These are phyloP conservation scores for Eciton burchellii DNA, from an alignment of 1,140 invertebrate species.

Conservation along the genomic window DNA sequence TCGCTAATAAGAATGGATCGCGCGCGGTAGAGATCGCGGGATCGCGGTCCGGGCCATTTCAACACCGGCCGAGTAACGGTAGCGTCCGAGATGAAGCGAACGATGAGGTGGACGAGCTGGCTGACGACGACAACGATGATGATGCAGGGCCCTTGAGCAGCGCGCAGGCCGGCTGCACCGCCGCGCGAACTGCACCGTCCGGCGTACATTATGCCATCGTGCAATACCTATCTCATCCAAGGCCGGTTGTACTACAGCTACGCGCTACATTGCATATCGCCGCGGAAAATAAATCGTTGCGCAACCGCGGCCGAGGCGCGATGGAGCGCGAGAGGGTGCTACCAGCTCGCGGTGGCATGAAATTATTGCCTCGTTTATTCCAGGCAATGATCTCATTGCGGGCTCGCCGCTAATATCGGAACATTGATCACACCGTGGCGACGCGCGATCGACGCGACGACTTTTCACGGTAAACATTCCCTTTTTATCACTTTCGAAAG, in stretches of 20 bases:
- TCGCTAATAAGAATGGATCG: slow-evolving; percentile 22
- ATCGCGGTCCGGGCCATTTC: slow-evolving; percentile 18
- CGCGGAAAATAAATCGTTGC: slow-evolving; percentile 84
- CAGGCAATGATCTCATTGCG: slow-evolving; percentile 85
- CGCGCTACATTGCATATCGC: slow-evolving; percentile 76
- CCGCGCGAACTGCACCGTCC: slow-evolving; percentile 45
- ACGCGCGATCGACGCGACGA: slow-evolving; percentile 39
- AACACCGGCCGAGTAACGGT: slow-evolving; percentile 66
- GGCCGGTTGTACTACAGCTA: slow-evolving; percentile 83
- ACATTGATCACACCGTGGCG: slow-evolving; percentile 59
- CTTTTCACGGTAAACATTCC: slow-evolving; percentile 28
- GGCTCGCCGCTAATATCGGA: slow-evolving; percentile 57
- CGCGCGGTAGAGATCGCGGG: background rate
- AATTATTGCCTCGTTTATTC: slow-evolving; percentile 85
- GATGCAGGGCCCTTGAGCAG: slow-evolving; percentile 71
- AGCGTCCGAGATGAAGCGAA: slow-evolving; percentile 52
- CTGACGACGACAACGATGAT: slow-evolving; percentile 67
- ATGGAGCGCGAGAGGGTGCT: slow-evolving; percentile 81
- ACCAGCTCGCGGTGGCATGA: slow-evolving; percentile 76
- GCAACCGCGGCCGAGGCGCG: slow-evolving; percentile 78
- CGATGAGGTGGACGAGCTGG: background rate
- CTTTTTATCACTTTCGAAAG: background rate
- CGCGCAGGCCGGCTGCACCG: slow-evolving; percentile 71
- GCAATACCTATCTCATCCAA: slow-evolving; percentile 82
- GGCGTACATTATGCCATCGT: slow-evolving; percentile 82